Base-by-base conservation (phyloP, 2,113 vertebrate species). In the Nanorana parkeri region DNA sequence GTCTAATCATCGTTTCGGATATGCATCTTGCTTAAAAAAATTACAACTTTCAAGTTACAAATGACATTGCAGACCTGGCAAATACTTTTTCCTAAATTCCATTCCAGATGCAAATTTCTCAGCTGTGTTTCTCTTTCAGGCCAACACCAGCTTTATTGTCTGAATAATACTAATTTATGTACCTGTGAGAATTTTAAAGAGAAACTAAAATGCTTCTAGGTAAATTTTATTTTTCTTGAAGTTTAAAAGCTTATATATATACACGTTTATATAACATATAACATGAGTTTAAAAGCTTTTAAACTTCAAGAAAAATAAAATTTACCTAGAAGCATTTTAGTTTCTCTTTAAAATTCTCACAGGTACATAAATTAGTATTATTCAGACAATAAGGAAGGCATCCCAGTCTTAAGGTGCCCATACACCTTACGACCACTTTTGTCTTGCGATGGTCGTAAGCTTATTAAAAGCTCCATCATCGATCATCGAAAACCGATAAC, bases 351-450 rank as follows among this genome's bases (percentile, higher is more conserved):
- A 26, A 28, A 56, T 36, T 52, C 56, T 75, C 51, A 3, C 47
- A 81, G 69, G 61, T 65, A 54, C 78, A n/a, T 47, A 61, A 74
- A 81, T 81, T 73, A 67, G 51, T 56, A 73, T 73, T 29, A 74
- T 32, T 28, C n/a, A 66, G 26, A 55, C 23, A 41, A 66, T 81
- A 56, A 24, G 55, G 58, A n/a, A n/a, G n/a, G n/a, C n/a, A n/a
- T n/a, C n/a, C n/a, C n/a, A n/a, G 3, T 36, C 6, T 36, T 6
- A 36, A 36, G n/a, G n/a, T n/a, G n/a, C n/a, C n/a, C n/a, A n/a
- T n/a, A n/a, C n/a, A n/a, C n/a, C n/a, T n/a, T n/a, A n/a, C n/a
- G n/a, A n/a, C n/a, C n/a, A n/a, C n/a, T n/a, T n/a, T n/a, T n/a
- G n/a, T n/a, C n/a, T n/a, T n/a, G n/a, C n/a, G n/a, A n/a, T n/a